Evolutionary conservation across 2,888 invertebrate genomes (phyloP).

Genomic region (Andrena chrysosceles): DNA sequence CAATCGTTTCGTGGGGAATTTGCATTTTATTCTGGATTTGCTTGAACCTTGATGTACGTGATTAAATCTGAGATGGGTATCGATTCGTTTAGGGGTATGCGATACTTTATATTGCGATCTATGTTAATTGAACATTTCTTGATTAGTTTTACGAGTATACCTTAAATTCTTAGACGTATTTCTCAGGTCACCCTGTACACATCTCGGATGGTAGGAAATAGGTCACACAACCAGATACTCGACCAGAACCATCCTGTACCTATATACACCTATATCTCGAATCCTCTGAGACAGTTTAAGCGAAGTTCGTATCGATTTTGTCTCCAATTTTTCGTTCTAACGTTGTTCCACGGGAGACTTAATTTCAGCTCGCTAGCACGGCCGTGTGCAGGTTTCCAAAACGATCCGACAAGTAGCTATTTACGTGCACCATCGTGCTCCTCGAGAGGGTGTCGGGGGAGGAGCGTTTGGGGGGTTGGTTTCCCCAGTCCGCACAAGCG

Average conservation of each 20-base stretch:
- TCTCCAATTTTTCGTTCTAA: conserved; percentile 51
- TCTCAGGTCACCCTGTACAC: no score
- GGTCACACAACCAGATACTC: not conserved
- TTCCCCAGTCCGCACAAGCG: conserved; percentile 66
- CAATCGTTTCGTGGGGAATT: not conserved
- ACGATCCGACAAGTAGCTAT: conserved; percentile 85
- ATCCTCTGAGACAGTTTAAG: conserved; percentile 20
- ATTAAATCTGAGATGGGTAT: no score
- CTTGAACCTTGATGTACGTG: no score
- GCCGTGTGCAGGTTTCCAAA: conserved; percentile 67
- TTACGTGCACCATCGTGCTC: conserved; percentile 77
- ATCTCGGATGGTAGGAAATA: not conserved
- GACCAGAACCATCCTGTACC: not conserved
- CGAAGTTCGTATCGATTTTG: conserved; percentile 60
- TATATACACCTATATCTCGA: not conserved
- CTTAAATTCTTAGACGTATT: no score
- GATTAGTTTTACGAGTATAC: no score
- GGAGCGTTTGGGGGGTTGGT: conserved; percentile 33
- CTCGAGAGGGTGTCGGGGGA: conserved; percentile 57
- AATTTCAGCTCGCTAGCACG: conserved; percentile 54
- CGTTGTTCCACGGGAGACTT: conserved; percentile 44
- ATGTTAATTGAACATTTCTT: not conserved
- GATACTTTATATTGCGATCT: not conserved
- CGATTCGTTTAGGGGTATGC: no score
- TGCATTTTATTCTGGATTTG: not conserved